Conservation (phyloP, 2,113 vertebrate species). For the Isichthys henryi region DNA sequence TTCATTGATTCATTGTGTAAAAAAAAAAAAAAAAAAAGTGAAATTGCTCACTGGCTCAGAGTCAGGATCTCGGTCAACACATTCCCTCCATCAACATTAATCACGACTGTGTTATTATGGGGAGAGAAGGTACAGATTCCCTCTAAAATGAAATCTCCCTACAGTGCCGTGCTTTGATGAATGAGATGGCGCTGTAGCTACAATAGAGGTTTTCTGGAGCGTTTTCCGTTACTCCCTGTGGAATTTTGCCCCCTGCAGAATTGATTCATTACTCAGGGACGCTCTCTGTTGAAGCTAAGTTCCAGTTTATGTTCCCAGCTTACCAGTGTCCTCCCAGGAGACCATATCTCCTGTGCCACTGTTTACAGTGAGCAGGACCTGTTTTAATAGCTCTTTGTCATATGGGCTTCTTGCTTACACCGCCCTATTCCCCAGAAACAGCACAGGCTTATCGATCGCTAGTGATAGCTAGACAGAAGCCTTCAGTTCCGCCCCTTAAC, state of each 20-base stretch:
- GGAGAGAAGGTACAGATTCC: background rate
- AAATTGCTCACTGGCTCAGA: background rate
- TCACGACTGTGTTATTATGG: background rate
- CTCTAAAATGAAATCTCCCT: background rate
- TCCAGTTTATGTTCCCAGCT: background rate
- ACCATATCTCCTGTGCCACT: background rate
- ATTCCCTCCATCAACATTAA: background rate
- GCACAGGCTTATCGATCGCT: background rate
- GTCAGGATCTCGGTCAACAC: background rate
- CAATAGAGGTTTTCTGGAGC: background rate
- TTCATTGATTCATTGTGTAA: background rate
- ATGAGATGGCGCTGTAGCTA: background rate
- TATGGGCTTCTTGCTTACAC: background rate
- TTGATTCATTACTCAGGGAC: background rate
- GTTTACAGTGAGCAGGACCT: background rate
- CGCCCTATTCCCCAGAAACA: background rate
- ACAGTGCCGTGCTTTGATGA: background rate
- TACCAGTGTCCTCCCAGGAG: background rate
- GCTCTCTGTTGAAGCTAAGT: background rate
- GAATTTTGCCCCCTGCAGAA: background rate
- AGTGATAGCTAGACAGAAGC: background rate
- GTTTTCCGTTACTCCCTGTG: background rate
- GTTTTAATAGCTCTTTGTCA: background rate
- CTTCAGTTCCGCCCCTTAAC: background rate
- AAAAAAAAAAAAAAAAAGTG: background rate